Base-by-base conservation (phyloP, 2,113 vertebrate species). In the Leptosomus discolor region DNA sequence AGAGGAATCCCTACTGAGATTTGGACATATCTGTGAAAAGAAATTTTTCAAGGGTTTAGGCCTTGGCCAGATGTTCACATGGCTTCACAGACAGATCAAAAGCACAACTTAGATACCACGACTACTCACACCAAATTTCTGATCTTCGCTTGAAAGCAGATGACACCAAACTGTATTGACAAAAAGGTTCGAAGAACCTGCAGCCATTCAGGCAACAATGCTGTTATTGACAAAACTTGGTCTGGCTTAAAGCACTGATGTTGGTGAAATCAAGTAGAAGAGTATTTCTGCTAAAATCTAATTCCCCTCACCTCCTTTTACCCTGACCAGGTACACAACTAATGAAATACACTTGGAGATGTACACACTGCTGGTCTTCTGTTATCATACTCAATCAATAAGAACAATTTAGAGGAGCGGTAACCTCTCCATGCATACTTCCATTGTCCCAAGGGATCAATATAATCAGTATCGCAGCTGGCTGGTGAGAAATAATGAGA, bases 381-480 rank as follows among this genome's bases (percentile, higher is more conserved):
- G 92, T 48, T 92, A 79, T 50, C 80, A 74, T 34, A 88, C 84
- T 94, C 83, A 96, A 97, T 96, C 97, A 97, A 92, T 85, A 92
- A 71, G 93, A 96, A 96, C 96, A 97, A 96, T 96, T 93, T 77
- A 71, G 91, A 96, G 91, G 48, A 27, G 51, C 6, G 14, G 81
- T 83, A 96, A 92, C 94, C 95, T 89, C 92, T 96, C 90, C 5
- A 57, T 81, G 93, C 94, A 91, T 19, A 78, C 76, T 89, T 61
- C 88, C 95, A 57, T 30, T 61, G 88, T 94, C 96, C 95, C 93
- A 15, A 13, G 96, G 87, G 95, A 96, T 64, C 90, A 85, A 93
- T 85, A 92, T 69, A 83, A 96, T 94, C 95, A 96, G 94, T 67
- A 96, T 87, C 58, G 1, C 96, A 98, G 97, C 93, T 97, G 97